These are phyloP conservation scores for Myotis brandtii DNA, from an alignment of 2,113 vertebrate species.

Conservation along the genomic window DNA sequence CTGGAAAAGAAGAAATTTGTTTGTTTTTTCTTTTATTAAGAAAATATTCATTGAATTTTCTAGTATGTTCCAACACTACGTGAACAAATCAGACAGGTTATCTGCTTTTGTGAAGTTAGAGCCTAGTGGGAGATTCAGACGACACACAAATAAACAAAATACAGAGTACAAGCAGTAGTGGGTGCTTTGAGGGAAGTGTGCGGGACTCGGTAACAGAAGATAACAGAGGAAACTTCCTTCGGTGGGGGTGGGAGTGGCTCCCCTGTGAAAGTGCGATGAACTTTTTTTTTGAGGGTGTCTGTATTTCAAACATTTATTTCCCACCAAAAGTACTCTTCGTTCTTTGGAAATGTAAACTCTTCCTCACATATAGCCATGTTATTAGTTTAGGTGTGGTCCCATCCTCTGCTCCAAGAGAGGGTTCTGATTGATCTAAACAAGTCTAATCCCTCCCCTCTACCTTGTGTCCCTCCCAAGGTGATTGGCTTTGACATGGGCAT, in stretches of 20 bases:
- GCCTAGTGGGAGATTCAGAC: background rate
- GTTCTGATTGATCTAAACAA: background rate
- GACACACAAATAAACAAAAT: background rate
- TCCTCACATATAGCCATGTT: background rate
- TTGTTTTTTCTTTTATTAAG: constrained; percentile 17
- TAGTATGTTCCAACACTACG: background rate
- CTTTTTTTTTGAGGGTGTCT: background rate
- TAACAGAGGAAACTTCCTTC: background rate
- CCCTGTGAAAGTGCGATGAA: background rate
- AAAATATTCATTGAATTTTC: constrained; percentile 21
- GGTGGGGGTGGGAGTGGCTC: background rate
- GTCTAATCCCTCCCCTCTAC: too few species aligned
- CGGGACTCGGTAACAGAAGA: background rate
- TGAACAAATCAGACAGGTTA: constrained; percentile 24
- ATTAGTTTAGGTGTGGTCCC: background rate
- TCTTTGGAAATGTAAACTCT: background rate
- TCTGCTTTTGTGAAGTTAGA: constrained; percentile 4
- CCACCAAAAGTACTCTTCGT: background rate
- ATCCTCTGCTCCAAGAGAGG: background rate
- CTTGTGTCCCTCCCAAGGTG: background rate
- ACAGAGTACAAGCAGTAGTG: background rate
- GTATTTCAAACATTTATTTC: background rate
- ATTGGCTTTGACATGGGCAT: background rate
- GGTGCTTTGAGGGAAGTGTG: background rate
- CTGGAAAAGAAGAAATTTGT: background rate